Percentiles rank a stretch among this genome's conserved stretches.
phyloP scores from a whole-genome alignment of 2,888 invertebrate genomes.

The Philereme transversata region DNA sequence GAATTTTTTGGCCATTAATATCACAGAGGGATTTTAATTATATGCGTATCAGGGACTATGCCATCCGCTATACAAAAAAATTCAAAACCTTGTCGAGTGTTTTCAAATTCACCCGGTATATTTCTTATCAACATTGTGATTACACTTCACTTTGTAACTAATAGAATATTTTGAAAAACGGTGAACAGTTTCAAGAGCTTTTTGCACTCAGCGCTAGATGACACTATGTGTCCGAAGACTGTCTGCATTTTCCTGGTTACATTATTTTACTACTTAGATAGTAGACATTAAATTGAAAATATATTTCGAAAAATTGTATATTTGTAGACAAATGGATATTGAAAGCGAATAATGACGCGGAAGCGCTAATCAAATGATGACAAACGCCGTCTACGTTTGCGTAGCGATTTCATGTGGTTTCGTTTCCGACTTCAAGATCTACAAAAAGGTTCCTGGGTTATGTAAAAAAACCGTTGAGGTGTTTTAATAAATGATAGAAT shows the following conservation, averaged over 20 bases:
- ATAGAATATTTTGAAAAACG: background rate
- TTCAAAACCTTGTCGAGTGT: no score
- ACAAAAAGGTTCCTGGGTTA: no score
- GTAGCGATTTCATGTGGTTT: background rate
- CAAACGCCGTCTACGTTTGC: background rate
- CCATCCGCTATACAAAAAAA: no score
- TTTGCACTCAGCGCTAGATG: slow-evolving; percentile 20
- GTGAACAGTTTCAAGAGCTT: slow-evolving; percentile 6
- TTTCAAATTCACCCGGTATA: no score
- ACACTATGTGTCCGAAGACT: slow-evolving; percentile 21
- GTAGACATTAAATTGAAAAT: background rate
- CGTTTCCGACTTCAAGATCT: background rate
- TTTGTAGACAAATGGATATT: slow-evolving; percentile 2
- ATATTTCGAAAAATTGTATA: background rate
- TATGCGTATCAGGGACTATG: no score
- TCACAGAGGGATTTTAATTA: no score
- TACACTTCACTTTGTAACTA: no score
- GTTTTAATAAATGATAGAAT: background rate
- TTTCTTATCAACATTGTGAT: no score
- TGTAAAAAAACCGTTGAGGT: background rate
- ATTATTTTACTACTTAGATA: background rate
- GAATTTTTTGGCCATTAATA: no score
- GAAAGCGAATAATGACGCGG: slow-evolving; percentile 1
- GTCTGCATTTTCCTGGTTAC: slow-evolving; percentile 20
- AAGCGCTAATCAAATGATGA: background rate